Evolutionary conservation across 2,113 vertebrate species (phyloP).

Genomic region (Vimba vimba): DNA sequence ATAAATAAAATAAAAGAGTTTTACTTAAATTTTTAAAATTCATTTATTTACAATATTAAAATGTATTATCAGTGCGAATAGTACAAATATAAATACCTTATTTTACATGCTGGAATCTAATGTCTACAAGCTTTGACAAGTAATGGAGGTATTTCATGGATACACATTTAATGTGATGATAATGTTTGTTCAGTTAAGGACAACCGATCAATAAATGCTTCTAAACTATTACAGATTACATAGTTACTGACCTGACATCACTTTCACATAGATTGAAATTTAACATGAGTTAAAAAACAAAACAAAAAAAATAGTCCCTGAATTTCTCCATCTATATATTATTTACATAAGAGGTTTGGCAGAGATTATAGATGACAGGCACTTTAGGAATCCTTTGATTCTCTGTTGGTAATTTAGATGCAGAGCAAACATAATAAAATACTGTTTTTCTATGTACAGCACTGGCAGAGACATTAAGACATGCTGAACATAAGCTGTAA

Average conservation of each 20-base stretch:
- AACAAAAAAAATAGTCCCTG: background rate
- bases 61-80: conserved; percentile 52
- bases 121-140: conserved; percentile 25
- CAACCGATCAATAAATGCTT: background rate
- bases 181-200: background rate
- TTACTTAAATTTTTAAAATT: background rate
- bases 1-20: background rate
- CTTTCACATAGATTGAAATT: conserved; percentile 2
- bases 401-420: background rate
- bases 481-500: conserved; percentile 9
- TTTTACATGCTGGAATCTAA: conserved; percentile 36
- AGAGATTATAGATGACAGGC: conserved; percentile 17
- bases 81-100: conserved; percentile 38
- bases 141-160: conserved; percentile 23
- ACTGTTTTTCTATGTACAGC: conserved; percentile 27
- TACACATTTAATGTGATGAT: conserved; percentile 12
- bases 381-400: conserved; percentile 29
- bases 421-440: background rate
- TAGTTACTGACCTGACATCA: conserved; percentile 16
- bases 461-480: conserved; percentile 11
- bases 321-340: conserved; percentile 25
- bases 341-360: conserved; percentile 23
- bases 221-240: background rate
- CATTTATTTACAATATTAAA: conserved; percentile 53
- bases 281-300: conserved; percentile 1